Evolutionary conservation across 64 coral and sea anemone genomes (phyloP), one percentile per base, ranked within the genome.

Genomic region (Anthopleura sola): DNA sequence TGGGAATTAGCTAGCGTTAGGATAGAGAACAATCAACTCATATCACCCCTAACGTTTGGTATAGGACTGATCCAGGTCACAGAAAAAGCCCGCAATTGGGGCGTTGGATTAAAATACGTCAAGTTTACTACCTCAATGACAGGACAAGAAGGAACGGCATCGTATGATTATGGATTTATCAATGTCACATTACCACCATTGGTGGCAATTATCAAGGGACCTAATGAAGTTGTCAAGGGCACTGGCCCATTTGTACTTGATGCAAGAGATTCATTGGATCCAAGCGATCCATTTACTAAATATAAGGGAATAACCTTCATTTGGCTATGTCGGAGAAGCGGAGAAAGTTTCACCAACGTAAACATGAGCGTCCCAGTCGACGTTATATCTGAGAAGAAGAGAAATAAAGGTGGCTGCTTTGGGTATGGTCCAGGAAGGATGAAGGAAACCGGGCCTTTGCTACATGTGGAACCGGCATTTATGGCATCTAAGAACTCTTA

Each of bases 381-480:
- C 29, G 84, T 86, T 18, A 37, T 50, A 40, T 23, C 84, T 23
- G 28, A 53, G 36, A 51, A 75, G 19, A 40, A 75, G 26, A 85
- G 81, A 20, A 50, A 89, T 78, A 88, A 90, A 47, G 94, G 90
- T 89, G 94, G 94, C 3, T 97, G 94, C 39, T 97, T 92, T 86
- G 94, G 94, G 46, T 92, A 83, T 86, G 94, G 94, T 0, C 83
- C 91, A 32, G 94, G 94, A 21, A 74, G 46, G 28, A 78, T 97
- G 85, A 92, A 88, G 33, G 33, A 78, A 29, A 84, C 84, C 19
- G 91, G 56, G 44, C 88, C 91, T 39, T 14, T 75, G 16, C 40
- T 92, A 14, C 39, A 53, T 31, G 78, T 97, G 31, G 55, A 80
- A 37, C 74, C 87, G 21, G 80, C 68, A 29, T 55, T 36, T 17